These are phyloP conservation scores for Loxodonta africana DNA, from an alignment of 2,113 vertebrate species.

Conservation along the genomic window DNA sequence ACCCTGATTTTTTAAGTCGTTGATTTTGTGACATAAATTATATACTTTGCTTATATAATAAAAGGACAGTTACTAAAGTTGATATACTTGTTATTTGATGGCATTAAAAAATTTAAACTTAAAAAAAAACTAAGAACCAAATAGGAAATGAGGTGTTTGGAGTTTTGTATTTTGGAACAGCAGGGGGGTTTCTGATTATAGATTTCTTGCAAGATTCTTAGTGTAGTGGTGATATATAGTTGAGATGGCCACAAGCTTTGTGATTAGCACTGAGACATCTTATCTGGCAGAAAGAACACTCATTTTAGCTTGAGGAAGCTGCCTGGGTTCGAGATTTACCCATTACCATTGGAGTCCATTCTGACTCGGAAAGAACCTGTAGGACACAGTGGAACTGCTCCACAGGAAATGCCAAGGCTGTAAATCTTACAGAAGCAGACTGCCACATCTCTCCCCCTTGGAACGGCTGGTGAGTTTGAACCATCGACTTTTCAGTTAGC, in stretches of 20 bases:
- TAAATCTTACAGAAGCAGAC: background rate
- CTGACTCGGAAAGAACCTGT: too few species aligned
- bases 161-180: background rate
- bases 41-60: background rate
- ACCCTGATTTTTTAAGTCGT: background rate
- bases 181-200: background rate
- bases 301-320: background rate
- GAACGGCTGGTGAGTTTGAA: background rate
- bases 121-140: background rate
- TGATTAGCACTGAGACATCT: background rate
- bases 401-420: background rate
- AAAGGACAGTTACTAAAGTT: background rate
- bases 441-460: background rate
- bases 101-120: background rate
- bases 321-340: background rate
- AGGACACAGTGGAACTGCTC: background rate
- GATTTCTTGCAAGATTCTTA: background rate
- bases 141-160: background rate
- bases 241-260: accelerated
- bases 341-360: too few species aligned
- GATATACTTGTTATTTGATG: background rate
- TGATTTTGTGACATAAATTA: background rate
- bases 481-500: background rate
- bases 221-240: too few species aligned
- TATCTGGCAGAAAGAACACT: background rate